Base-by-base conservation (phyloP, 2,888 invertebrate genomes). In the Apoda limacodes region DNA sequence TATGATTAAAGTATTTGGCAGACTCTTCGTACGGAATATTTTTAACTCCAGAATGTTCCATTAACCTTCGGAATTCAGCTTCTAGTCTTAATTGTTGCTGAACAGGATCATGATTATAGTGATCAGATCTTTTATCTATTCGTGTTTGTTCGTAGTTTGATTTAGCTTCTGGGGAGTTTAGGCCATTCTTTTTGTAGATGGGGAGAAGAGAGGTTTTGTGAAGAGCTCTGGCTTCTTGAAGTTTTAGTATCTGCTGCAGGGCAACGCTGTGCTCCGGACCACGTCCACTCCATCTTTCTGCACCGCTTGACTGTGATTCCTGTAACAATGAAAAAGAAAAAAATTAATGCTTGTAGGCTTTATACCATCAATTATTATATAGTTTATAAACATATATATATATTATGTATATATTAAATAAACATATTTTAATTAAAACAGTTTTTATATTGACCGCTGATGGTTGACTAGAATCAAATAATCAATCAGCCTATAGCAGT, bases 251-350 rank as follows among this genome's bases (percentile, higher is more conserved):
- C 78, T 95, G 94, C 68, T 94, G 93, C 46, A 95, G 84, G 48
- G 95, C 93, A 76, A 94, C 84, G 61, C 90, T 91, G 82, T 95
- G 94, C 76, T 95, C 95, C 65, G 94, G 91, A 51, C 89, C 90
- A 63, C 91, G 90, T 61, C 93, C 89, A 56, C 88, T 88, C 94
- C 95, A 95, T 83, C 90, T 87, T 83, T 93, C 93, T 71, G 93
- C 84, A 59, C 90, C 85, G 66, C 87, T 86, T 52, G 92, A 89
- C 72, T 90, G 87, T 52, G 88, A 85, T 82, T 93, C 92, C 93
- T 93, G 82, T 3, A 83, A 84, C 68, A 78, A 74, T n/a, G 47
- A 48, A 50, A 52, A 45, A n/a, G n/a, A n/a, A n/a, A n/a, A n/a
- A n/a, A n/a, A n/a, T n/a, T n/a, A n/a, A n/a, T n/a, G n/a, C n/a